Percentiles rank a stretch among this genome's conserved stretches.
phyloP scores from a whole-genome alignment of 2,888 invertebrate species.

The Torymus auratus region DNA sequence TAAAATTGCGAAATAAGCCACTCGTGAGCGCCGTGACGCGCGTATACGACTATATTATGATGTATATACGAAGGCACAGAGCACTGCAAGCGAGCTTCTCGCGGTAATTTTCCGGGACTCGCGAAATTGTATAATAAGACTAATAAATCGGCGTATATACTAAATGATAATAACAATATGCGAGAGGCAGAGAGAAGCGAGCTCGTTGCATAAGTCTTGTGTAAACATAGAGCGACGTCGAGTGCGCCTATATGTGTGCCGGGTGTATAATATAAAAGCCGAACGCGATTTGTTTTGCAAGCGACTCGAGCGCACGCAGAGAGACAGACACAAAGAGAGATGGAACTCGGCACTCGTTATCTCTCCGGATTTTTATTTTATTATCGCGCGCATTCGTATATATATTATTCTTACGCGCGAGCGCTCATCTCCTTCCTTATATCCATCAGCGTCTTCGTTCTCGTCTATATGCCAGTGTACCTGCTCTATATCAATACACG shows the following conservation, averaged over 20 bases:
- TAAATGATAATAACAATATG: constrained; percentile 56
- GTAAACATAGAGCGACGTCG: constrained; percentile 53
- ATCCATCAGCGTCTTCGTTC: too few relatives aligned
- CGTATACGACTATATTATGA: background rate
- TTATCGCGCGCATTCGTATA: constrained; percentile 34
- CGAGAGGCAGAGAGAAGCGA: constrained; percentile 4
- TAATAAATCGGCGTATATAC: constrained; percentile 55
- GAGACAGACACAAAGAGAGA: too few relatives aligned
- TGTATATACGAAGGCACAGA: background rate
- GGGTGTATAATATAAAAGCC: constrained; percentile 51
- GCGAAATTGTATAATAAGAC: constrained; percentile 53
- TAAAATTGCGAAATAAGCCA: too few relatives aligned
- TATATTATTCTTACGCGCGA: constrained; percentile 18
- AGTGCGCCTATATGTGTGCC: background rate
- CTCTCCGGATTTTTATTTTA: constrained; percentile 52
- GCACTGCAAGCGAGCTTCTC: background rate
- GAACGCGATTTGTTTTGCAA: constrained; percentile 58
- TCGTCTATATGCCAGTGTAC: too few relatives aligned
- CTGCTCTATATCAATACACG: too few relatives aligned
- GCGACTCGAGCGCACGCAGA: constrained; percentile 12
- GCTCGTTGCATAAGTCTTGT: constrained; percentile 58
- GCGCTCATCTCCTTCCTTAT: too few relatives aligned
- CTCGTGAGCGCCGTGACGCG: too few relatives aligned
- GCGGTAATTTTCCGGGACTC: constrained; percentile 56
- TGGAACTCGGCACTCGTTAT: constrained; percentile 20